These are phyloP conservation scores for Bucorvus abyssinicus DNA, from an alignment of 2,797 vertebrate species.

Conservation along the genomic window DNA sequence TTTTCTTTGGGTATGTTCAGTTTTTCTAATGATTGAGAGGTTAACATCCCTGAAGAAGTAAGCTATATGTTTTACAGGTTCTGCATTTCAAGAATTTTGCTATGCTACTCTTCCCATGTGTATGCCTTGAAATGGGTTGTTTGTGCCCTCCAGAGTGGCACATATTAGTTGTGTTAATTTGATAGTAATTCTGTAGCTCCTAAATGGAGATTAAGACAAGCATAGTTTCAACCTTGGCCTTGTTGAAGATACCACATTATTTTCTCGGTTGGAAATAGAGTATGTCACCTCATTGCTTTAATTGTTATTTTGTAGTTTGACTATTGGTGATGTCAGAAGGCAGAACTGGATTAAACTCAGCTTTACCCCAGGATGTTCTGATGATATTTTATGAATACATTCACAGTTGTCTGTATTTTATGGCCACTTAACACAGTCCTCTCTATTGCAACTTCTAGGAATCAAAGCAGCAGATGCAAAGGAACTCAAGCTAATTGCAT, in stretches of 20 bases:
- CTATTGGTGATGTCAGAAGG: neutral
- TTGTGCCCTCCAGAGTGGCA: neutral
- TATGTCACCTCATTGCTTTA: neutral
- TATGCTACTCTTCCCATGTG: neutral
- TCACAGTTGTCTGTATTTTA: neutral
- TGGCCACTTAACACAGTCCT: neutral
- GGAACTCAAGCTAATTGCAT: slow-evolving; percentile 89
- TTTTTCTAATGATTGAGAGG: neutral
- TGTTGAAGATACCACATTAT: neutral
- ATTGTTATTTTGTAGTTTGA: neutral
- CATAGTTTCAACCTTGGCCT: neutral
- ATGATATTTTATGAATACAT: neutral
- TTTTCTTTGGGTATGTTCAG: slow-evolving; percentile 87
- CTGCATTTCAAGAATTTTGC: neutral
- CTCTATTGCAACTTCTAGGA: slow-evolving; percentile 74
- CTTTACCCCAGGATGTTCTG: neutral
- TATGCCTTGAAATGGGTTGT: neutral
- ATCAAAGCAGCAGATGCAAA: slow-evolving; percentile 88
- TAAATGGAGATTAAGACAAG: neutral
- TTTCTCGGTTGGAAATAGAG: neutral
- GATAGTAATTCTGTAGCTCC: neutral
- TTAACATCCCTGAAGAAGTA: neutral
- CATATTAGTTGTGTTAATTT: neutral
- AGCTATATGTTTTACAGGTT: neutral
- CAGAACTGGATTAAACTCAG: neutral